Evolutionary conservation across 2,888 invertebrate species (phyloP).

Genomic region (Hypomecis atomaria): DNA sequence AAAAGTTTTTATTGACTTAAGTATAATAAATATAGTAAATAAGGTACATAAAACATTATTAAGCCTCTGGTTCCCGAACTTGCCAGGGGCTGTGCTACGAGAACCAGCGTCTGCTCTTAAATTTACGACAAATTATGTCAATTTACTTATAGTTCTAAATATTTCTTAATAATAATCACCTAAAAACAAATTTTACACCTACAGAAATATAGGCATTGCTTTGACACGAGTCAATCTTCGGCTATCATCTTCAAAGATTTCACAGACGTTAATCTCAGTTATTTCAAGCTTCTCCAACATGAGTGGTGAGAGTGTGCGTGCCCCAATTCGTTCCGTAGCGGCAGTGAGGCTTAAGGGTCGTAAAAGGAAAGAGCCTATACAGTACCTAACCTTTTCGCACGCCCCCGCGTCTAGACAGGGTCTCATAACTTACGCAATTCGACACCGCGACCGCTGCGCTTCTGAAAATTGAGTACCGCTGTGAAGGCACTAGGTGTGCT

Average conservation of each 20-base stretch:
- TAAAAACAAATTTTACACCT: too few species aligned
- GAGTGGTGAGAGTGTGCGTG: slow-evolving; percentile 42
- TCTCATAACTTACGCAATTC: slow-evolving; percentile 47
- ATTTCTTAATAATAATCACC: too few species aligned
- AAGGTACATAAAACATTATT: too few species aligned
- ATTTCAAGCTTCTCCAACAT: slow-evolving; percentile 4
- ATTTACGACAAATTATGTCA: too few species aligned
- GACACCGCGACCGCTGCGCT: slow-evolving; percentile 39
- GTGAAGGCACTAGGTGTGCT: neutral
- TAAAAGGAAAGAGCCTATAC: slow-evolving; percentile 48
- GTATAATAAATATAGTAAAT: too few species aligned
- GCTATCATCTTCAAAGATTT: neutral
- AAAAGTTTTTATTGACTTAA: too few species aligned
- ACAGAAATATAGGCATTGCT: too few species aligned
- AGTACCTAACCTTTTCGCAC: slow-evolving; percentile 55
- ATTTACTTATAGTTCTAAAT: too few species aligned
- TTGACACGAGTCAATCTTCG: neutral
- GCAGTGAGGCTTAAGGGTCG: slow-evolving; percentile 47
- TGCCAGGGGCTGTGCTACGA: too few species aligned
- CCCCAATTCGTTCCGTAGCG: slow-evolving; percentile 50
- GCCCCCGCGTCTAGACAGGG: slow-evolving; percentile 72
- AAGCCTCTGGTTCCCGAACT: too few species aligned
- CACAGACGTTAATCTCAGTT: slow-evolving; percentile 6
- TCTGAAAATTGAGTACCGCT: slow-evolving; percentile 10
- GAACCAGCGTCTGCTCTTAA: too few species aligned